These are phyloP conservation scores for Caranx ignobilis DNA, from an alignment of 2,113 vertebrate species.

Conservation along the genomic window DNA sequence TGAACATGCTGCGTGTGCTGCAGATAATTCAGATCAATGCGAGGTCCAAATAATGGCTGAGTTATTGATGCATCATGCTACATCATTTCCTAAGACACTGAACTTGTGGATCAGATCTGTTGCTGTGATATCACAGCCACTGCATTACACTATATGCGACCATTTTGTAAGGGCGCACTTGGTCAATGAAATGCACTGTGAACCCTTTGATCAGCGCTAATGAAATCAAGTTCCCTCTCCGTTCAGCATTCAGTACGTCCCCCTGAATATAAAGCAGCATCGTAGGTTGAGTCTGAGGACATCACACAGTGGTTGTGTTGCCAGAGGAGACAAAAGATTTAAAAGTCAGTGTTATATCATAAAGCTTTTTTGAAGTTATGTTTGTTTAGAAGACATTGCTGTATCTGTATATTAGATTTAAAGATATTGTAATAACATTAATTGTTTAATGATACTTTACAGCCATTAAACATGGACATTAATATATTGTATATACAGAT, in stretches of 20 bases:
- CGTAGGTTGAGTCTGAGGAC: conserved; percentile 33
- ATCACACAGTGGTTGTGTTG: conserved; percentile 25
- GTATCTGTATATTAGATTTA: neutral
- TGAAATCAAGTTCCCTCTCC: conserved; percentile 59
- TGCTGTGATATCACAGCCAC: conserved; percentile 36
- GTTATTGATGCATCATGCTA: conserved; percentile 21
- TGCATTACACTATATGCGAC: conserved; percentile 55
- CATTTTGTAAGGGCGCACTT: conserved; percentile 52
- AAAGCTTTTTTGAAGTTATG: neutral
- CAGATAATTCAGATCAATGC: neutral
- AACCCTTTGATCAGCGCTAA: conserved; percentile 76
- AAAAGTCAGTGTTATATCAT: conserved; percentile 11
- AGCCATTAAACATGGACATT: conserved; percentile 11
- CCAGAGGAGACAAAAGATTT: conserved; percentile 16
- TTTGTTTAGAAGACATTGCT: neutral
- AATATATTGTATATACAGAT: conserved; percentile 15
- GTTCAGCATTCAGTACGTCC: conserved; percentile 42
- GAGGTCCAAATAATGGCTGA: conserved; percentile 14
- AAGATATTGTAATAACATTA: neutral
- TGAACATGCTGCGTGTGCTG: neutral
- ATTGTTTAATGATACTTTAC: neutral
- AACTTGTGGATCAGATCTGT: conserved; percentile 44
- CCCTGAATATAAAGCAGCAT: conserved; percentile 55
- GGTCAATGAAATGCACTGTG: conserved; percentile 56
- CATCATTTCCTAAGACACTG: conserved; percentile 39